Evolutionary conservation across 2,113 vertebrate species (phyloP).

Genomic region (Alouatta palliata): DNA sequence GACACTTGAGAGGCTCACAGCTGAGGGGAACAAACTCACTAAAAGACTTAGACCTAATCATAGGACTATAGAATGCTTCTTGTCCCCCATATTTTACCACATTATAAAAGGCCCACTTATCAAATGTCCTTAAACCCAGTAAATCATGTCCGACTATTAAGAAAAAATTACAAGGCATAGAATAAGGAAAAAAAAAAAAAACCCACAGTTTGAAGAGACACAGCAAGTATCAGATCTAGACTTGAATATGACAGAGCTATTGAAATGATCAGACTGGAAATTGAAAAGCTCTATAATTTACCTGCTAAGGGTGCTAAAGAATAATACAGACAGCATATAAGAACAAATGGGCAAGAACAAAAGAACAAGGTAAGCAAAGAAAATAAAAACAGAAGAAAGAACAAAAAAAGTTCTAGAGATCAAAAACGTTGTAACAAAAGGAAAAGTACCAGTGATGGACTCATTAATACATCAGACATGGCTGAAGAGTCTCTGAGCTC

Average conservation of each 20-base stretch:
- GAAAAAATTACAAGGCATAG: background rate
- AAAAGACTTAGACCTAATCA: background rate
- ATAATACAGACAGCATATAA: background rate
- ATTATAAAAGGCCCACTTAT: background rate
- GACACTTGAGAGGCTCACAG: background rate
- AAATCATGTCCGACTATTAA: background rate
- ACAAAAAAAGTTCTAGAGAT: background rate
- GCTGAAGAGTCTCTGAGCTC: background rate
- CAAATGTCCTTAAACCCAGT: background rate
- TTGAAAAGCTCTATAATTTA: background rate
- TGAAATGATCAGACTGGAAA: background rate
- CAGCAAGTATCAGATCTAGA: background rate
- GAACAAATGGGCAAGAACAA: background rate
- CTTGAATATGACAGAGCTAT: background rate
- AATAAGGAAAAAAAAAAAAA: background rate
- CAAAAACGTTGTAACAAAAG: background rate
- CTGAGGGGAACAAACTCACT: background rate
- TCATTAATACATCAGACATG: background rate
- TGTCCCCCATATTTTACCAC: no score
- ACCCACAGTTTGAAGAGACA: background rate
- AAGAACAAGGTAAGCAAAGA: background rate
- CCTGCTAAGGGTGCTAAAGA: background rate
- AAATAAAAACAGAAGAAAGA: background rate
- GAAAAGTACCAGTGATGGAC: background rate
- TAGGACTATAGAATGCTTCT: background rate